Evolutionary conservation across 2,888 invertebrate species (phyloP).

Genomic region (Ophioninae sp.): DNA sequence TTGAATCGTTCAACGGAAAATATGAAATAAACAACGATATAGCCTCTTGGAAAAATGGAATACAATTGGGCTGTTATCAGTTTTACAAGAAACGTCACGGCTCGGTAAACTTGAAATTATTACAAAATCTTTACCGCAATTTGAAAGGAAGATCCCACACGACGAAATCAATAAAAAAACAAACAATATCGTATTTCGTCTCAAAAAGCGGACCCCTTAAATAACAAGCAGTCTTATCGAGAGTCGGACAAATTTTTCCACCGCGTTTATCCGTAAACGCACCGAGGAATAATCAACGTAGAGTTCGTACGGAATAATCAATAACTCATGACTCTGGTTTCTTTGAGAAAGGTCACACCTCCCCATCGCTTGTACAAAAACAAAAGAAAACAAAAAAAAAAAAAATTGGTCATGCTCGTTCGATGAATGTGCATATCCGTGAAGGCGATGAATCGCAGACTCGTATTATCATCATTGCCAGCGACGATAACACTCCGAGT

Average conservation of each 20-base stretch:
- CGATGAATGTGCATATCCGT: conserved; percentile 1
- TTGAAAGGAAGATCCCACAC: neutral
- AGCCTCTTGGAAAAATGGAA: too few species aligned
- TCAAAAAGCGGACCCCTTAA: neutral
- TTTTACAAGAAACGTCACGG: too few species aligned
- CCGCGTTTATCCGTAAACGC: neutral
- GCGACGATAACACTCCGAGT: conserved; percentile 11
- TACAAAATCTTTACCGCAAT: neutral
- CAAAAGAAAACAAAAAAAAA: neutral
- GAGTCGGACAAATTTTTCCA: neutral
- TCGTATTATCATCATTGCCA: conserved; percentile 3
- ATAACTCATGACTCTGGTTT: neutral
- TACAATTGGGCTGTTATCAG: too few species aligned
- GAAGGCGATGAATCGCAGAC: neutral
- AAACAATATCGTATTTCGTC: neutral
- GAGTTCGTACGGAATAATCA: neutral
- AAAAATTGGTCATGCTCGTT: neutral
- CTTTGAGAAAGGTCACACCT: neutral
- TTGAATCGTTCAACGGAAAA: too few species aligned
- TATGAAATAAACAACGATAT: too few species aligned
- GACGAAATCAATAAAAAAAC: neutral
- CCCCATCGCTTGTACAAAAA: neutral
- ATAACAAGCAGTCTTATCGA: neutral
- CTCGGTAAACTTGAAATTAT: too few species aligned
- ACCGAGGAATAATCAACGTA: too few species aligned